phyloP scores from a whole-genome alignment of 2,888 invertebrate species.

The Drosophila pseudotakahashii region DNA sequence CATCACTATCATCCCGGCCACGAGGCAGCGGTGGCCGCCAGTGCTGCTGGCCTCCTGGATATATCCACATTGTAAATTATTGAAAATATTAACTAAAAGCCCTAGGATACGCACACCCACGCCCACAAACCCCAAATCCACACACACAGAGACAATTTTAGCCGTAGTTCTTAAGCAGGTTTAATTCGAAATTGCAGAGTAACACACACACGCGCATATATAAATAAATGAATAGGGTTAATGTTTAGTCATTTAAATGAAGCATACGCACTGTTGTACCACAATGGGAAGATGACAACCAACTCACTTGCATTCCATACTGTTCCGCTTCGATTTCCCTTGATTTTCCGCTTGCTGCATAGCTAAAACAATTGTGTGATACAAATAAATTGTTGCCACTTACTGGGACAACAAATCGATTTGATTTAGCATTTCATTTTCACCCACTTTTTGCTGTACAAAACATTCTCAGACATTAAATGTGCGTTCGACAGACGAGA shows the following conservation, averaged over 20 bases:
- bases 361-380: constrained; percentile 73
- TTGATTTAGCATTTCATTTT: constrained; percentile 48
- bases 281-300: constrained; percentile 51
- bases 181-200: constrained; percentile 49
- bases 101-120: constrained; percentile 38
- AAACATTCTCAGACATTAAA: constrained; percentile 44
- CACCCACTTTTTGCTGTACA: constrained; percentile 58
- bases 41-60: constrained; percentile 83
- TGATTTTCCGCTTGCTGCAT: constrained; percentile 35
- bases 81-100: constrained; percentile 61
- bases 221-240: constrained; percentile 52
- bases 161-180: constrained; percentile 72
- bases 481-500: constrained; percentile 17
- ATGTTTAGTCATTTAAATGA: constrained; percentile 63
- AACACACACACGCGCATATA: constrained; percentile 6
- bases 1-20: constrained; percentile 71
- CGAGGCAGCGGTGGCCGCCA: constrained; percentile 61
- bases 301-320: constrained; percentile 49
- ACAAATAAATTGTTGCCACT: constrained; percentile 70
- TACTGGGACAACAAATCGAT: constrained; percentile 51
- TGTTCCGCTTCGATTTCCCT: constrained; percentile 18
- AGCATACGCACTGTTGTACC: constrained; percentile 77
- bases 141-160: constrained; percentile 60
- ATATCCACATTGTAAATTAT: constrained; percentile 84
- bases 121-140: not conserved